phyloP scores from a whole-genome alignment of 2,888 invertebrate species.

The Chelonus formosanus region DNA sequence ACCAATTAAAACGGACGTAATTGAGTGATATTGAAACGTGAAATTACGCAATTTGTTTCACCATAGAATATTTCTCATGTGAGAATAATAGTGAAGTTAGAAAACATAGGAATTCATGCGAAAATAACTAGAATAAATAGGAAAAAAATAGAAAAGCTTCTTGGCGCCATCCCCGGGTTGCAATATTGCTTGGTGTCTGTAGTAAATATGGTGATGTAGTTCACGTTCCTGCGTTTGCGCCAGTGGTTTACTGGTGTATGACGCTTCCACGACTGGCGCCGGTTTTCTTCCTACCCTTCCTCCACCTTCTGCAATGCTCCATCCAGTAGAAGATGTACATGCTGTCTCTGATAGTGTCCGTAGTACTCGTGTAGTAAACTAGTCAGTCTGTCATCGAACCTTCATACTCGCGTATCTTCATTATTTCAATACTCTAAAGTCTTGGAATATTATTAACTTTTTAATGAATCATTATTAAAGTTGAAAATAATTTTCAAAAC shows the following conservation, averaged over 20 bases:
- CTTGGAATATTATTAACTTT: no score
- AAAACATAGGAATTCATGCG: neutral
- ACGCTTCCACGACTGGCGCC: slow-evolving; percentile 14
- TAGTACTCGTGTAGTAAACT: slow-evolving; percentile 30
- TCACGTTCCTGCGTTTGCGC: slow-evolving; percentile 11
- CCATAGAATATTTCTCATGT: no score
- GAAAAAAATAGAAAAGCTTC: slow-evolving; percentile 3
- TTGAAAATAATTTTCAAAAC: no score
- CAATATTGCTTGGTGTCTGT: slow-evolving; percentile 14
- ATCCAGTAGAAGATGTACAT: slow-evolving; percentile 42
- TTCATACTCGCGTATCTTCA: slow-evolving; percentile 36
- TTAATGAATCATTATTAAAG: no score
- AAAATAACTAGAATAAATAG: slow-evolving; percentile 4
- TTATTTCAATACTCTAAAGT: neutral
- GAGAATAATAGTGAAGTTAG: neutral
- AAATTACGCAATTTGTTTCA: no score
- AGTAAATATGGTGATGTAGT: neutral
- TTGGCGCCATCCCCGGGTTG: slow-evolving; percentile 3
- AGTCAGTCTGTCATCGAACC: slow-evolving; percentile 51
- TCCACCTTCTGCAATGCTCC: neutral
- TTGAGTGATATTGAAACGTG: no score
- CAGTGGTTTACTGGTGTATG: slow-evolving; percentile 6
- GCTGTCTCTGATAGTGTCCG: slow-evolving; percentile 31
- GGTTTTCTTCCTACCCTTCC: slow-evolving; percentile 6
- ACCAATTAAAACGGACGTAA: no score